These are phyloP conservation scores for Cygnus buccinator DNA, from an alignment of 2,113 vertebrate genomes.

Conservation along the genomic window DNA sequence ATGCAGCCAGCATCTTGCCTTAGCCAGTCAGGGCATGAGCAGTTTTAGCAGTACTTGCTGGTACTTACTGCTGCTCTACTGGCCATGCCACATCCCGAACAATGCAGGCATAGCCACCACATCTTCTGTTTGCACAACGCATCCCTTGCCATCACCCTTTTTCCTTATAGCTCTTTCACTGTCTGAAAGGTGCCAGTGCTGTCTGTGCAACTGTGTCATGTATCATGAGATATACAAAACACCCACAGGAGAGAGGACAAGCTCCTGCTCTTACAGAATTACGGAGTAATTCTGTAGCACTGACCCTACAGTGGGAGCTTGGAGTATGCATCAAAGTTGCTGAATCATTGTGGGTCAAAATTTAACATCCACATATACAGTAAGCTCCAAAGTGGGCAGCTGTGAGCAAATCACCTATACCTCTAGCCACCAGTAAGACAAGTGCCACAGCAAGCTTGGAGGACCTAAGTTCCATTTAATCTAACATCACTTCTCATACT, in stretches of 20 bases:
- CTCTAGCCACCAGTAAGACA: not conserved
- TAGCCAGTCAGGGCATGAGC: not conserved
- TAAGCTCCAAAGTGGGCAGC: not conserved
- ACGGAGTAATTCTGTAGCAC: not conserved
- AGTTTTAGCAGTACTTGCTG: not conserved
- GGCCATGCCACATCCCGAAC: fast-evolving
- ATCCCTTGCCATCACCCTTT: not conserved
- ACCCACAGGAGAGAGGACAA: not conserved
- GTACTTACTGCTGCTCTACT: not conserved
- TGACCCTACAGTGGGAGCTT: not conserved
- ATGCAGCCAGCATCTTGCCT: not conserved
- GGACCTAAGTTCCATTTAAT: not conserved
- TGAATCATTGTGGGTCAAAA: not conserved
- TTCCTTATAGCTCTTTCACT: not conserved
- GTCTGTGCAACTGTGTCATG: not conserved
- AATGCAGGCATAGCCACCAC: not conserved
- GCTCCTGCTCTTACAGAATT: not conserved
- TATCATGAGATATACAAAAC: not conserved
- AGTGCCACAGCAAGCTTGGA: not conserved
- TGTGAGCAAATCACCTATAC: not conserved
- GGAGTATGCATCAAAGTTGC: not conserved
- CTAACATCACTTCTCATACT: not conserved
- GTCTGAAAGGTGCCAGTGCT: not conserved
- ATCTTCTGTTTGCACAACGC: not conserved
- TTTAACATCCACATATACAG: not conserved